Conservation (phyloP, 2,888 invertebrate genomes). For the Melitaea athalia region DNA sequence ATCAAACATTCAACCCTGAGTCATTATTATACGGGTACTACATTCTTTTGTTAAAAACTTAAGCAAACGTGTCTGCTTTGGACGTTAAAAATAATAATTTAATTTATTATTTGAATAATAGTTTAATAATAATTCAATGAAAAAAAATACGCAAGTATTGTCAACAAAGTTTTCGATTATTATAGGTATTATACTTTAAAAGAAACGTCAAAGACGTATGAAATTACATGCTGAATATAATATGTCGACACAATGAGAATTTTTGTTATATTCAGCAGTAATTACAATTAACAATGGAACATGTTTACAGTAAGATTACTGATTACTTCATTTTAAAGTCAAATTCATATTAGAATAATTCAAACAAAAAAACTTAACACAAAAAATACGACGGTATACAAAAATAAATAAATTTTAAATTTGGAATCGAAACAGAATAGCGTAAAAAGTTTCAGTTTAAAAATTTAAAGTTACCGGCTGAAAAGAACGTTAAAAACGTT, state of each 20-base stretch:
- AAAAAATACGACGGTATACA: slow-evolving; percentile 2
- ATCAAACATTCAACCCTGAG: neutral
- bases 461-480: slow-evolving; percentile 36
- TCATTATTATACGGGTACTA: neutral
- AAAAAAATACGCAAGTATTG: too few relatives aligned
- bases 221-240: too few relatives aligned
- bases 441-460: slow-evolving; percentile 20
- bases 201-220: neutral
- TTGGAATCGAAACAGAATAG: too few relatives aligned
- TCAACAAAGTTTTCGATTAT: too few relatives aligned
- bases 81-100: too few relatives aligned
- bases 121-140: too few relatives aligned
- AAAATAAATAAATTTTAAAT: neutral
- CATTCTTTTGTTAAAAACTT: neutral
- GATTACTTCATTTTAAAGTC: neutral
- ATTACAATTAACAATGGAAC: slow-evolving; percentile 22
- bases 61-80: too few relatives aligned
- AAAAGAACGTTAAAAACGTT: slow-evolving; percentile 40
- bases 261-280: slow-evolving; percentile 13
- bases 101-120: too few relatives aligned
- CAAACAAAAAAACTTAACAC: neutral
- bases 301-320: slow-evolving; percentile 15
- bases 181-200: neutral
- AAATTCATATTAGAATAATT: neutral
- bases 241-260: neutral